Conservation (phyloP, 2,797 vertebrate species). For the Limosa lapponica region DNA sequence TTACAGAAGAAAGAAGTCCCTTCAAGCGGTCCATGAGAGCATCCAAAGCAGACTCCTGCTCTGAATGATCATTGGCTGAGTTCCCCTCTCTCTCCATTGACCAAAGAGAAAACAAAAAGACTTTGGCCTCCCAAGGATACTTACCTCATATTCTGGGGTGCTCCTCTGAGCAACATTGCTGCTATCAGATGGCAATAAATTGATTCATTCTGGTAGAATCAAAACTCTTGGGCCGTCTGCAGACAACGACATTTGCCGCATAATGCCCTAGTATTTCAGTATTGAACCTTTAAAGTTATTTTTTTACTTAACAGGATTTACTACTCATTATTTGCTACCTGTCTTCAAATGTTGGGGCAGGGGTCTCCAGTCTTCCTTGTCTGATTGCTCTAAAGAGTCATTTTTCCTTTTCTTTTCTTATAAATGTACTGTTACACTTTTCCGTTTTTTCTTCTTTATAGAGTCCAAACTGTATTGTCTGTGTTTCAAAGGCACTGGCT, state of each 20-base stretch:
- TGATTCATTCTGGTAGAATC: neutral
- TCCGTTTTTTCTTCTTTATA: neutral
- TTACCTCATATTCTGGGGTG: neutral
- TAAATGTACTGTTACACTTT: neutral
- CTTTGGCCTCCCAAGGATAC: neutral
- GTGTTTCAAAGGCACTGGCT: neutral
- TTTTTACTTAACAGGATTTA: neutral
- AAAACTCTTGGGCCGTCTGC: neutral
- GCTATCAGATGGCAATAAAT: neutral
- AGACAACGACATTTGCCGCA: neutral
- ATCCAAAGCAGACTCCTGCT: neutral
- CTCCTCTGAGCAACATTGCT: neutral
- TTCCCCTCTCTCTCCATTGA: neutral
- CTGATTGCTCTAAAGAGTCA: neutral
- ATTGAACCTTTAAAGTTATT: neutral
- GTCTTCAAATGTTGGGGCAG: neutral
- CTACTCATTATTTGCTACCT: neutral
- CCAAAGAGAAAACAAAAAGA: neutral
- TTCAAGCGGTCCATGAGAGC: neutral
- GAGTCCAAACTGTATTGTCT: neutral
- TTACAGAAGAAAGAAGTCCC: neutral
- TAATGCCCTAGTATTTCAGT: neutral
- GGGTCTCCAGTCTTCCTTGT: neutral
- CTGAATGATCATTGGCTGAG: rapidly evolving
- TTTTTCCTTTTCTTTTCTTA: neutral